A percentile compares a stretch with the other conserved stretches of the same genome.
Conservation (phyloP, 2,113 vertebrate genomes). For the Zapus hudsonius region DNA sequence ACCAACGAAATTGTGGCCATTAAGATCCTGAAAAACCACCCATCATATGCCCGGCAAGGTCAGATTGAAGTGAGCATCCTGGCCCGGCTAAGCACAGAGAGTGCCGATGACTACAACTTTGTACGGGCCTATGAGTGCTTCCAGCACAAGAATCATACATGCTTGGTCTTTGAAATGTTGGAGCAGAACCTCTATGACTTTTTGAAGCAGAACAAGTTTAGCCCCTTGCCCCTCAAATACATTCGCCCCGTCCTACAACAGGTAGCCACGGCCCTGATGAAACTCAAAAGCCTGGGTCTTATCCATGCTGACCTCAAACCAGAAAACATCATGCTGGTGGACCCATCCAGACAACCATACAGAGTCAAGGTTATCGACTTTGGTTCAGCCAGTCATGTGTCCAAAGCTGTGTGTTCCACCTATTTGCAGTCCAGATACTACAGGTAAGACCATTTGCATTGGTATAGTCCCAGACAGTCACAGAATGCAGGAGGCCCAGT, state of each 20-base stretch:
- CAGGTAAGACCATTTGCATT: slow-evolving; percentile 88
- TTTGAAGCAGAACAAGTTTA: slow-evolving; percentile 99
- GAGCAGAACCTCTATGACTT: slow-evolving; percentile 99
- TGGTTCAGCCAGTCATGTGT: slow-evolving; percentile 98
- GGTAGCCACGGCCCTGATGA: slow-evolving; percentile 98
- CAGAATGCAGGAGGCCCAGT: background rate
- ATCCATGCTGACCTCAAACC: slow-evolving; percentile 99
- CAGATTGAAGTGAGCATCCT: slow-evolving; percentile 99
- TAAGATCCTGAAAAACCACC: slow-evolving; percentile 99
- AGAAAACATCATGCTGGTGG: slow-evolving; percentile 99
- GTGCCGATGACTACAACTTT: slow-evolving; percentile 98
- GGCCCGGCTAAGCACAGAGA: slow-evolving; percentile 97
- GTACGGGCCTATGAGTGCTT: slow-evolving; percentile 99
- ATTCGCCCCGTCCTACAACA: slow-evolving; percentile 98
- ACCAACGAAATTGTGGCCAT: slow-evolving; percentile 99
- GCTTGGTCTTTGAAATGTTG: slow-evolving; percentile 99
- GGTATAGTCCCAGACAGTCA: too few relatives aligned
- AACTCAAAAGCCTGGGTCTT: slow-evolving; percentile 97
- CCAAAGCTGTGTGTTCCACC: slow-evolving; percentile 99
- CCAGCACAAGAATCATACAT: slow-evolving; percentile 99
- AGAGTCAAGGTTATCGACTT: slow-evolving; percentile 99
- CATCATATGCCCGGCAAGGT: slow-evolving; percentile 97
- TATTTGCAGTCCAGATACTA: slow-evolving; percentile 99
- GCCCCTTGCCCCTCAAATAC: slow-evolving; percentile 97
- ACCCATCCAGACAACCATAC: slow-evolving; percentile 97